Percentiles rank a stretch among this genome's conserved stretches.
Evolutionary conservation across 2,888 invertebrate species (phyloP).

Genomic region (Andrena haemorrhoa): DNA sequence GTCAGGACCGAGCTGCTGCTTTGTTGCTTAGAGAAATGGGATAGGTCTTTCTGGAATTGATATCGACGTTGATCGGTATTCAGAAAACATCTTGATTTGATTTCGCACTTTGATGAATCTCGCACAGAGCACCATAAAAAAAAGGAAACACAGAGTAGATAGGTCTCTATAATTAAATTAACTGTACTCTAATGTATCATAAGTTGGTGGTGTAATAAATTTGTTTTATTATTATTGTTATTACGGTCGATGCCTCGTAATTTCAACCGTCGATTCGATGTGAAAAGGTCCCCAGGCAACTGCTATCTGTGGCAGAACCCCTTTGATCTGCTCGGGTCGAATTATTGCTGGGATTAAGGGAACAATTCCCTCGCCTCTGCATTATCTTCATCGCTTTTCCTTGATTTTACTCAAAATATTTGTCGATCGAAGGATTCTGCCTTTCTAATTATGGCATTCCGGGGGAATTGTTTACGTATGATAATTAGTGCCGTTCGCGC

Average conservation of each 20-base stretch:
- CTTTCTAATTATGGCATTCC: constrained; percentile 14
- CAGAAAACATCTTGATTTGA: too few species aligned
- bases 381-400: not conserved
- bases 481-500: constrained; percentile 37
- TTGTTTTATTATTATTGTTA: too few species aligned
- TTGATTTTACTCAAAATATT: not conserved
- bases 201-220: too few species aligned
- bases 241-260: not conserved
- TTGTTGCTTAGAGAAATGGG: not conserved
- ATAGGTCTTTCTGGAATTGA: not conserved
- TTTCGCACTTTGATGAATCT: too few species aligned
- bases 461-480: constrained; percentile 30
- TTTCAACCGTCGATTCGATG: not conserved
- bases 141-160: too few species aligned
- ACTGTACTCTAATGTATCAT: too few species aligned
- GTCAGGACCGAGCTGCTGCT: constrained; percentile 8
- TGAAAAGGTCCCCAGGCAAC: not conserved
- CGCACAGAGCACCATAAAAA: too few species aligned
- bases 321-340: not conserved
- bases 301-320: not conserved
- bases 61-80: not conserved
- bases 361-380: not conserved
- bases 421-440: not conserved
- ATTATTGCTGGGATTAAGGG: not conserved
- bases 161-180: too few species aligned